Evolutionary conservation across 2,888 invertebrate species (phyloP), one percentile per base, ranked within the genome.

Genomic region (Coelopa pilipes): DNA sequence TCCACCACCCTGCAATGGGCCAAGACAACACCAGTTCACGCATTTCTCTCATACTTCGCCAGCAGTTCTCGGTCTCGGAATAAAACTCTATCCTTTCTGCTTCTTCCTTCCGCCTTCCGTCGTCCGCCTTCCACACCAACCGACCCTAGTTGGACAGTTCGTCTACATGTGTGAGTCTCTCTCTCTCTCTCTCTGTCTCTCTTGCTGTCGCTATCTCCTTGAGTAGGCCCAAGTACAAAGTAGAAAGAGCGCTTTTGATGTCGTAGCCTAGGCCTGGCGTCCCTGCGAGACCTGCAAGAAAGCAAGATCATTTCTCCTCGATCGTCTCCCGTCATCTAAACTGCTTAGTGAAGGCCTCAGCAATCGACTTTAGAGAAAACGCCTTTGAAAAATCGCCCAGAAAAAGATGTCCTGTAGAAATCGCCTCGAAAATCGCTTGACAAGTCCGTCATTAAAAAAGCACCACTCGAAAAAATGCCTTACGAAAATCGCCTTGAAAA

Each of bases 81-180:
- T 50, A 70, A 47, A 72, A 49, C n/a, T 34, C 46, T 45, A 72
- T 70, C 21, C n/a, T 63, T 15, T 13, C 11, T 19, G 17, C 47
- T n/a, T 70, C 21, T 45, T 47, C 21, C 24, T 19, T 15, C 47
- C 57, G 50, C 17, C 15, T n/a, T 63, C 5, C 17, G 17, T 34
- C 9, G 45, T n/a, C 59, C 49, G 46, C n/a, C 57, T 34, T 34
- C 34, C 2, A 34, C 2, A 2, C 34, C 2, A 34, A 34, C 7
- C 34, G 7, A 15, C 59, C 13, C 78, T 81, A 85, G 85, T 84
- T 82, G 84, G 82, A 82, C 81, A 83, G 79, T 83, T 86, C 81
- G 77, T 85, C 77, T 80, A 79, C 79, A 82, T 83, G 80, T 81
- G 84, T 85, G 83, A 85, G 85, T 85, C 83, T 73, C 24, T 46